phyloP scores from a whole-genome alignment of 2,797 vertebrate genomes.

The Gallirallus australis region DNA sequence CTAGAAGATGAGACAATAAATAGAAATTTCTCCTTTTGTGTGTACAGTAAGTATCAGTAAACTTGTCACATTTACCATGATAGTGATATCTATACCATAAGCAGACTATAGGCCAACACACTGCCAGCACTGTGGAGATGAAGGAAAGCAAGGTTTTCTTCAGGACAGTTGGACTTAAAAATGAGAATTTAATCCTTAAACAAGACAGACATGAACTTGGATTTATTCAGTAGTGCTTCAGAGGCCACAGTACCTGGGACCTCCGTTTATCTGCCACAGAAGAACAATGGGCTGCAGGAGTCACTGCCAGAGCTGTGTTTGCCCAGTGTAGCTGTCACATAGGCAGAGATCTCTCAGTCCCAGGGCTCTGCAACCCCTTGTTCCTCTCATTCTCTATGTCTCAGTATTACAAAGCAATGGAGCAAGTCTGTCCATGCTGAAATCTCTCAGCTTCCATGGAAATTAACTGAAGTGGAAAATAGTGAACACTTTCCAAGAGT shows the following conservation, averaged over 20 bases:
- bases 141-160: neutral
- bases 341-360: neutral
- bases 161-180: neutral
- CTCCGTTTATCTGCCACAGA: neutral
- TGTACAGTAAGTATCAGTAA: neutral
- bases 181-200: neutral
- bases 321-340: accelerated
- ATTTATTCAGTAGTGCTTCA: neutral
- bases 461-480: conserved; percentile 28
- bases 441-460: conserved; percentile 2
- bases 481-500: neutral
- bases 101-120: neutral
- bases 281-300: accelerated
- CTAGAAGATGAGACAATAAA: neutral
- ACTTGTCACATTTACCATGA: neutral
- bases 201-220: neutral
- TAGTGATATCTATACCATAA: neutral
- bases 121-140: neutral
- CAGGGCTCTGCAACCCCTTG: neutral
- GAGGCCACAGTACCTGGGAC: neutral
- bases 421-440: neutral
- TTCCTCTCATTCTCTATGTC: neutral
- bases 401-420: neutral
- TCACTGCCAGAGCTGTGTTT: accelerated
- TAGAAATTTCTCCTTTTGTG: neutral